Base-by-base conservation (phyloP, 2,888 invertebrate genomes). In the Caenorhabditis drosophilae region DNA sequence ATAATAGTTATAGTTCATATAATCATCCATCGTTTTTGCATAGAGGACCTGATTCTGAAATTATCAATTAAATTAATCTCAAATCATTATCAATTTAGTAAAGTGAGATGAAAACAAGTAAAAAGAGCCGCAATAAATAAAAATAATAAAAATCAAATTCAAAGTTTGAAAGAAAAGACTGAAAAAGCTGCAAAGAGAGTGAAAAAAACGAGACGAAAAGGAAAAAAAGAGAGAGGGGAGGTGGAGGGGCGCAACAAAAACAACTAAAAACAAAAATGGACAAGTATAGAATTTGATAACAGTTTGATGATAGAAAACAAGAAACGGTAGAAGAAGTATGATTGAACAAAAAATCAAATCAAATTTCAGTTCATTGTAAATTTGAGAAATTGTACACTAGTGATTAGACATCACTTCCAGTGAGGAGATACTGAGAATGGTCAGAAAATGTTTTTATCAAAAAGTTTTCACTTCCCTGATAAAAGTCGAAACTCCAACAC, bases 11-110 rank as follows among this genome's bases (percentile, higher is more conserved):
- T 53, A 67, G 26, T 23, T 60, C 50, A 67, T 60, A 61, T 60
- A 67, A 16, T 67, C 67, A 52, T 67, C 67, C 67, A 67, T 67
- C 18, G 45, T 48, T 56, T 54, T 52, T 25, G 54, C 60, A 67
- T 60, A 67, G 60, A 66, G 59, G 53, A 58, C 25, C 4, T n/a
- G n/a, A 7, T 40, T n/a, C 40, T 40, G 40, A 40, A 40, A 40
- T 36, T 36, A 15, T 16, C 4, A 36, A 6, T 36, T 9, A 36
- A 4, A 36, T 4, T 36, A 36, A 4, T n/a, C n/a, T n/a, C n/a
- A n/a, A n/a, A n/a, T n/a, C n/a, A n/a, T n/a, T n/a, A n/a, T n/a
- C n/a, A n/a, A n/a, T n/a, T n/a, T n/a, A n/a, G n/a, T n/a, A n/a
- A n/a, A n/a, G n/a, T n/a, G n/a, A n/a, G n/a, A n/a, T n/a, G n/a